phyloP scores from a whole-genome alignment of 2,888 invertebrate genomes.

The Pristionchus maxplancki region DNA sequence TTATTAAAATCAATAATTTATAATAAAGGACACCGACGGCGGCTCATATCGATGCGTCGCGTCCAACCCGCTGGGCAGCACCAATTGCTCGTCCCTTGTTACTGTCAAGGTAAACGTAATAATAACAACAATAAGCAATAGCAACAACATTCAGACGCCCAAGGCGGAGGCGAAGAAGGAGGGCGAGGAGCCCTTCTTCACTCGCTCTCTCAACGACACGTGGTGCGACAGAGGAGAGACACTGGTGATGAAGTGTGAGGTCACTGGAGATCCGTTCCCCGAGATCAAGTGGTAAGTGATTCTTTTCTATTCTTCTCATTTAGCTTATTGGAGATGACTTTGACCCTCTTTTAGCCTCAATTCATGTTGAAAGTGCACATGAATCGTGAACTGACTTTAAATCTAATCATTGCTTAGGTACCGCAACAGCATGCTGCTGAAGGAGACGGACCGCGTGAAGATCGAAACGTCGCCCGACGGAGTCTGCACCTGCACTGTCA shows the following conservation, averaged over 20 bases:
- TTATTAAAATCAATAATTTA: not conserved
- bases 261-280: slow-evolving; percentile 92
- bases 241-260: slow-evolving; percentile 80
- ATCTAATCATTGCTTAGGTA: slow-evolving; percentile 58
- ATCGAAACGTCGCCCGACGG: slow-evolving; percentile 72
- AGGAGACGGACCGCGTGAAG: slow-evolving; percentile 63
- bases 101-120: slow-evolving; percentile 65
- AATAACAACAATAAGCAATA: not conserved
- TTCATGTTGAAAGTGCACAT: no score
- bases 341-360: not conserved
- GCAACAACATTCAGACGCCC: slow-evolving; percentile 23
- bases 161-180: slow-evolving; percentile 72
- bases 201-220: slow-evolving; percentile 72
- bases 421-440: slow-evolving; percentile 75
- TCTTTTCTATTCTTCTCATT: no score
- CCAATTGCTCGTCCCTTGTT: slow-evolving; percentile 74
- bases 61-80: slow-evolving; percentile 79
- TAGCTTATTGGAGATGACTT: no score
- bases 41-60: slow-evolving; percentile 79
- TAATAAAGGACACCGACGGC: not conserved
- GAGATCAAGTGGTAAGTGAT: slow-evolving; percentile 88
- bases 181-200: slow-evolving; percentile 77
- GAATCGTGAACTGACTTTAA: not conserved
- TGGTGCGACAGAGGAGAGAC: slow-evolving; percentile 75
- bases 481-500: slow-evolving; percentile 69